Base-by-base conservation (phyloP, 2,797 vertebrate genomes). In the Clamator glandarius region DNA sequence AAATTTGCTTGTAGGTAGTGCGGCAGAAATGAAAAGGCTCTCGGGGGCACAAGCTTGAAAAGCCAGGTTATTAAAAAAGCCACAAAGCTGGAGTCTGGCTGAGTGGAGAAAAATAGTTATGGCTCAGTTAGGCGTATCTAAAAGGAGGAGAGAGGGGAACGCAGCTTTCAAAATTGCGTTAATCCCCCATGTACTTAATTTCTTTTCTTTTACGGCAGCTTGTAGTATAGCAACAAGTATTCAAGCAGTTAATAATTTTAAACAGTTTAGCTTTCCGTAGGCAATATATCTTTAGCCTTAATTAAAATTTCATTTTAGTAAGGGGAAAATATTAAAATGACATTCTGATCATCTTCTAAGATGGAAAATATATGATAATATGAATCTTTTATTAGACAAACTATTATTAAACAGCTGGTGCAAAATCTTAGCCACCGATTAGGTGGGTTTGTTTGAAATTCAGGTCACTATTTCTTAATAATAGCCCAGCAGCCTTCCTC, bases 1-100 rank as follows among this genome's bases (percentile, higher is more conserved):
- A 99, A 98, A 98, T 99, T 98, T 98, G 98, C 98, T 98, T 96
- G 98, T 98, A 98, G 98, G 98, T 98, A 98, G 98, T 97, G 97
- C 95, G 96, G 98, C 98, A 98, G 98, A 98, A 98, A 99, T 98
- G 98, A 98, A 98, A 98, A 98, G 98, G 98, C 98, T 98, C 98
- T 98, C 98, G 97, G 98, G 98, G 98, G 96, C 98, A 97, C 98
- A 98, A 98, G 98, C 98, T 98, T 98, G 98, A 98, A 98, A 98
- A 98, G 98, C 98, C 98, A 98, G 98, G 98, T 99, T 99, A 99
- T 99, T 99, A 99, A 99, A 98, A 97, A 99, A 98, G 98, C 98
- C 98, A 98, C 98, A 99, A 99, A 99, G 98, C 98, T 97, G 98
- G 98, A 98, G 98, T 98, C 99, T 98, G 98, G 98, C 98, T 98